Evolutionary conservation across 2,888 invertebrate species (phyloP).

Genomic region (Xestia xanthographa): DNA sequence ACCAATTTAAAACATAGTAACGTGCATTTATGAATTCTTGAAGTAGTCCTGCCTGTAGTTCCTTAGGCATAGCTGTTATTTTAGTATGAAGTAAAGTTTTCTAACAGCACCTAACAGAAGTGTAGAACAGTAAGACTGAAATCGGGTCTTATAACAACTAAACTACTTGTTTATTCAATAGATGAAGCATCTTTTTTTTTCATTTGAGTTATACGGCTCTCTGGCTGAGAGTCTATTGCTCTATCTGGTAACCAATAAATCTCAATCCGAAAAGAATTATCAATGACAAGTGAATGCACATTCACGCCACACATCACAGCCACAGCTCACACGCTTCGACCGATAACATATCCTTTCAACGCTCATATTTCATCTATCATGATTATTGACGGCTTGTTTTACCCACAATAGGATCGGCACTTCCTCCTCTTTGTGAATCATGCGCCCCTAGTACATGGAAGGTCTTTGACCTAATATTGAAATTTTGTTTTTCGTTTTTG

Average conservation of each 20-base stretch:
- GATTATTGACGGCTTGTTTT: constrained; percentile 63
- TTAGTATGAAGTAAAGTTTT: background rate
- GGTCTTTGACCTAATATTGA: constrained; percentile 60
- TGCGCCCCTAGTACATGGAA: constrained; percentile 34
- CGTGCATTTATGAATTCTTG: constrained; percentile 27
- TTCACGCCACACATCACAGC: constrained; percentile 27
- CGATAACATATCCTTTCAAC: constrained; percentile 58
- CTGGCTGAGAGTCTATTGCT: background rate
- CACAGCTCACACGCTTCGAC: constrained; percentile 45
- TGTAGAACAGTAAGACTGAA: background rate
- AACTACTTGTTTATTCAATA: background rate
- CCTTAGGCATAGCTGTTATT: background rate
- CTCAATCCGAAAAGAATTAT: constrained; percentile 42
- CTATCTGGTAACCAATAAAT: constrained; percentile 40
- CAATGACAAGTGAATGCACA: constrained; percentile 43
- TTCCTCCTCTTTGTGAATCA: constrained; percentile 58
- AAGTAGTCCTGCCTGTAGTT: constrained; percentile 12
- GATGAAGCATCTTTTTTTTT: background rate
- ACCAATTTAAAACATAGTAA: constrained; percentile 33
- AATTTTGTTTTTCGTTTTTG: constrained; percentile 42
- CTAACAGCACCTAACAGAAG: background rate
- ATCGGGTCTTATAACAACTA: background rate
- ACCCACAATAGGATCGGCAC: constrained; percentile 56
- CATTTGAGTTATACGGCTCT: background rate
- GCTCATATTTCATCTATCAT: constrained; percentile 63